Percentiles rank a stretch among this genome's conserved stretches.
phyloP scores from a whole-genome alignment of 1,140 invertebrate genomes.

The Arctopsyche grandis region DNA sequence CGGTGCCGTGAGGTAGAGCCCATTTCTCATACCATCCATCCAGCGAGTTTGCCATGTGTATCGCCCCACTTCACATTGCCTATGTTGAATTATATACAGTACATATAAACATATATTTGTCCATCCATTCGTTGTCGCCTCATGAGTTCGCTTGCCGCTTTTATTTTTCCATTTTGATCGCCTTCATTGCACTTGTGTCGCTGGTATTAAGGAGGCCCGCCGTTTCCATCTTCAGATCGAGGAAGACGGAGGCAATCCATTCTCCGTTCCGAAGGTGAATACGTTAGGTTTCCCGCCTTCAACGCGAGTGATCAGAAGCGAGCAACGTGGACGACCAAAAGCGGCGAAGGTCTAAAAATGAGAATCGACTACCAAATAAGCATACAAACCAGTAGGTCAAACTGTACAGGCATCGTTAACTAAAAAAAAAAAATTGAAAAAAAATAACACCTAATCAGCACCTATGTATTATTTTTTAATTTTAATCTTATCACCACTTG shows the following conservation, averaged over 20 bases:
- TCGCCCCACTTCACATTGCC: not conserved
- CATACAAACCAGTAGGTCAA: constrained; percentile 29
- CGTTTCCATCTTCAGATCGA: constrained; percentile 30
- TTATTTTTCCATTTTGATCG: constrained; percentile 27
- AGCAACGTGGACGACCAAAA: constrained; percentile 21
- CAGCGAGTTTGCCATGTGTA: too few species aligned
- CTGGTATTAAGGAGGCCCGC: constrained; percentile 16
- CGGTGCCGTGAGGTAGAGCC: too few species aligned
- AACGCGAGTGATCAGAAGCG: constrained; percentile 25
- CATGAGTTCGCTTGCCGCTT: constrained; percentile 23
- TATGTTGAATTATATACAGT: too few species aligned
- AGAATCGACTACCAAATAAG: constrained; percentile 30
- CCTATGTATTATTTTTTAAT: not conserved
- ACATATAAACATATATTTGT: too few species aligned
- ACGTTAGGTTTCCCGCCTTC: constrained; percentile 30
- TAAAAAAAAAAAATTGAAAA: too few species aligned
- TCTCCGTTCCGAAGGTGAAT: constrained; percentile 22
- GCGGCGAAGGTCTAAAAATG: constrained; percentile 28
- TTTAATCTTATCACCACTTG: not conserved
- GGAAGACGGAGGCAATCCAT: constrained; percentile 24
- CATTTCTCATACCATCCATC: too few species aligned
- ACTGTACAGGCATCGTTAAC: constrained; percentile 22
- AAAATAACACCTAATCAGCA: not conserved
- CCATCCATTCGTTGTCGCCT: not conserved
- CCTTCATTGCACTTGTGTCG: constrained; percentile 4